Conservation (phyloP, 2,888 invertebrate genomes). For the Agriopis aurantiaria region DNA sequence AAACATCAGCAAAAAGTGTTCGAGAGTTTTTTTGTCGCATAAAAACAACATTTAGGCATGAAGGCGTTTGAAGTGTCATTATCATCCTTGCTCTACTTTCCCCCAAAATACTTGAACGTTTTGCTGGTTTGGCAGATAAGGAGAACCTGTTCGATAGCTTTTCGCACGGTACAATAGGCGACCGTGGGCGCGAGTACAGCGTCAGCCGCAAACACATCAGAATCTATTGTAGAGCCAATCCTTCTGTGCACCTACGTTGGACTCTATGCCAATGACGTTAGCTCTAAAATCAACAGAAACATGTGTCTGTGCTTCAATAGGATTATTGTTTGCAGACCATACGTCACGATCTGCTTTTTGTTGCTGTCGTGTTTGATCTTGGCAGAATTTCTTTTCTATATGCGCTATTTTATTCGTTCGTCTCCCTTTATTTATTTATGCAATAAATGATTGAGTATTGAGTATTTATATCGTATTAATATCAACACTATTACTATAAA, state of each 20-base stretch:
- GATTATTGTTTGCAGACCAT: slow-evolving; percentile 45
- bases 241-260: slow-evolving; percentile 16
- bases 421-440: no score
- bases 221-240: slow-evolving; percentile 16
- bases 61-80: slow-evolving; percentile 10
- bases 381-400: slow-evolving; percentile 40
- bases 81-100: slow-evolving; percentile 28
- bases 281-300: slow-evolving; percentile 38
- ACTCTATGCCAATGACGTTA: slow-evolving; percentile 39
- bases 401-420: slow-evolving; percentile 19
- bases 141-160: slow-evolving; percentile 23
- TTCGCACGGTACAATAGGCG: slow-evolving; percentile 14
- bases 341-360: slow-evolving; percentile 45
- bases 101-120: slow-evolving; percentile 9
- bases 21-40: not conserved
- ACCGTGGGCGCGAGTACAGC: slow-evolving; percentile 18
- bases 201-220: slow-evolving; percentile 19
- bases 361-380: slow-evolving; percentile 48
- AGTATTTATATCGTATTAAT: slow-evolving; percentile 17
- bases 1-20: slow-evolving; percentile 4
- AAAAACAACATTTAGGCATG: not conserved
- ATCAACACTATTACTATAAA: slow-evolving; percentile 1
- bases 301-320: slow-evolving; percentile 22
- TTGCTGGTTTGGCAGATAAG: slow-evolving; percentile 7
- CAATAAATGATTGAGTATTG: no score